Percentiles rank a stretch among this genome's conserved stretches.
These are phyloP conservation scores for Drosophila tristis DNA, from an alignment of 1,140 invertebrate genomes.

Conservation along the genomic window DNA sequence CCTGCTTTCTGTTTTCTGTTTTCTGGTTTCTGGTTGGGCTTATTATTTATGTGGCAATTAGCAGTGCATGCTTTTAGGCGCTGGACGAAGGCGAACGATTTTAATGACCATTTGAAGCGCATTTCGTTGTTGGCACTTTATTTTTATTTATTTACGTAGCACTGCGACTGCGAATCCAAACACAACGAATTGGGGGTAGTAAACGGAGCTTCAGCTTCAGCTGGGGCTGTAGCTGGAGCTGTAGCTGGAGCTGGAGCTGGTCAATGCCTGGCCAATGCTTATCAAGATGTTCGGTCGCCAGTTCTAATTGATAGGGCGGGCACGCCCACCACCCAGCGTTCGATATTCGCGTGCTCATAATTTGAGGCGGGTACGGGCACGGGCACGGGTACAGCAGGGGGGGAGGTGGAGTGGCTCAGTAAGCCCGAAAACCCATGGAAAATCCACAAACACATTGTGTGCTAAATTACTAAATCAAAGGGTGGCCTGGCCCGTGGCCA, in stretches of 20 bases:
- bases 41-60: conserved; percentile 80
- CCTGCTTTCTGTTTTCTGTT: conserved; percentile 25
- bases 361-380: conserved; percentile 34
- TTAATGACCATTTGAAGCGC: conserved; percentile 80
- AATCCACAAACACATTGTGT: conserved; percentile 80
- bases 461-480: conserved; percentile 78
- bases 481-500: conserved; percentile 20
- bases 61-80: conserved; percentile 67
- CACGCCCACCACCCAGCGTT: conserved; percentile 62
- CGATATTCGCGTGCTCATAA: conserved; percentile 81
- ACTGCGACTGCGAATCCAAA: conserved; percentile 7
- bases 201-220: too few species aligned
- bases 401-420: too few species aligned
- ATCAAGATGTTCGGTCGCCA: conserved; percentile 77
- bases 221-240: background rate
- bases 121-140: conserved; percentile 79
- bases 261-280: conserved; percentile 31
- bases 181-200: too few species aligned
- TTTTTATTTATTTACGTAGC: conserved; percentile 60
- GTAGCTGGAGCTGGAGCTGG: background rate
- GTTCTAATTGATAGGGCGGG: conserved; percentile 80
- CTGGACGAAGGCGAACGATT: conserved; percentile 49
- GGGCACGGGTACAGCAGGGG: too few species aligned
- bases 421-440: conserved; percentile 38
- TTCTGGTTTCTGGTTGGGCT: conserved; percentile 45